A percentile compares a stretch with the other conserved stretches of the same genome.
phyloP scores from a whole-genome alignment of 2,888 invertebrate genomes.

The Eupelmus urozonus region DNA sequence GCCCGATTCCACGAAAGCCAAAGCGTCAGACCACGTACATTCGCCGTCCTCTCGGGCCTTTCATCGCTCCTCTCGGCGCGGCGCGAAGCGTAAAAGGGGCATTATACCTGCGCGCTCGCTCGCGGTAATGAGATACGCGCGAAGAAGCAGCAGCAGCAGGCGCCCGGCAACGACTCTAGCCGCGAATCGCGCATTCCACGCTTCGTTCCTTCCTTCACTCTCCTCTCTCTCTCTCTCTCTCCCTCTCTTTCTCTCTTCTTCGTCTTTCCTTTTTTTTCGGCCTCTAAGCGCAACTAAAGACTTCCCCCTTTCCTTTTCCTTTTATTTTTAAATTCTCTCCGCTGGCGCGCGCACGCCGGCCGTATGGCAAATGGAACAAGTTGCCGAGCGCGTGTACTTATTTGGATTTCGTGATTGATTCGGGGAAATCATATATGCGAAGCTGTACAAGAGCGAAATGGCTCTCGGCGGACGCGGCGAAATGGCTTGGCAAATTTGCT shows the following conservation, averaged over 20 bases:
- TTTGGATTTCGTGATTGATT: slow-evolving; percentile 43
- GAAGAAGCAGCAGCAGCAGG: not conserved
- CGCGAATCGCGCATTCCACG: slow-evolving; percentile 9
- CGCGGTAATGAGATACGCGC: slow-evolving; percentile 36
- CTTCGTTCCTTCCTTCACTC: slow-evolving; percentile 2
- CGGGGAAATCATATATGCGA: slow-evolving; percentile 36
- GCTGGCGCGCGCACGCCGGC: not conserved
- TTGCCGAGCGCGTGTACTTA: slow-evolving; percentile 16
- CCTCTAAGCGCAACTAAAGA: not conserved
- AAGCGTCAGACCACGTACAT: no score
- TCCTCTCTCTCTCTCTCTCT: slow-evolving; percentile 3
- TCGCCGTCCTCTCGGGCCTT: no score
- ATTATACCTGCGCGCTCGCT: slow-evolving; percentile 11
- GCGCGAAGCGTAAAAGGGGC: slow-evolving; percentile 8
- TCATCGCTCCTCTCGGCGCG: not conserved
- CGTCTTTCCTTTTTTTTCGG: not conserved
- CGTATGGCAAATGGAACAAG: not conserved
- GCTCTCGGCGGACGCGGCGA: not conserved
- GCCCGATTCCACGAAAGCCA: no score
- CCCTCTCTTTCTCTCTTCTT: not conserved
- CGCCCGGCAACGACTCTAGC: not conserved
- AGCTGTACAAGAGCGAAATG: not conserved
- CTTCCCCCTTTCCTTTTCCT: no score
- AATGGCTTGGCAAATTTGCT: no score
- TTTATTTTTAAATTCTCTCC: not conserved